These are phyloP conservation scores for Porites evermanni DNA, from an alignment of 92 coral and sea anemone species.

Conservation along the genomic window DNA sequence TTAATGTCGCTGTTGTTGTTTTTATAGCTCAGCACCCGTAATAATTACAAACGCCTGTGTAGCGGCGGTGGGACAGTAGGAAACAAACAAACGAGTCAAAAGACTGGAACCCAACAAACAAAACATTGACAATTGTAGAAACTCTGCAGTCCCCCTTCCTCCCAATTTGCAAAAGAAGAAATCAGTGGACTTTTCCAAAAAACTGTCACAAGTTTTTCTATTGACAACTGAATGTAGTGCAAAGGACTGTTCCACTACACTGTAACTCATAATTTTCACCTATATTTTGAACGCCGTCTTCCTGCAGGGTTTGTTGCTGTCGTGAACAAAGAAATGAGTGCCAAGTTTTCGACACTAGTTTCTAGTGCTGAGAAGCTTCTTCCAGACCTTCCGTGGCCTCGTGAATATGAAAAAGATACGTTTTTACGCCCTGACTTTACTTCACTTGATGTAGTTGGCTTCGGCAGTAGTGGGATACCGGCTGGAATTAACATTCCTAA, in stretches of 20 bases:
- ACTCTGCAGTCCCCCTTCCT: too few species aligned
- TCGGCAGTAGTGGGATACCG: constrained; percentile 96
- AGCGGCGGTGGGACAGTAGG: too few species aligned
- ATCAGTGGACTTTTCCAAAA: too few species aligned
- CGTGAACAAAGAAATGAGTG: constrained; percentile 97
- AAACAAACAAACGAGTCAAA: too few species aligned
- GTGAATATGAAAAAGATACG: constrained; percentile 87
- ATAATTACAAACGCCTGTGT: too few species aligned
- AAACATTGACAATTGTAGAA: too few species aligned
- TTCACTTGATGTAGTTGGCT: constrained; percentile 93
- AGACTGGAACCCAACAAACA: too few species aligned
- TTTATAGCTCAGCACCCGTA: too few species aligned
- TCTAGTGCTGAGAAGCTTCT: constrained; percentile 84
- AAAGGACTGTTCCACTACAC: not conserved
- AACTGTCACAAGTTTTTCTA: too few species aligned
- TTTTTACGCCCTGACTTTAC: constrained; percentile 98
- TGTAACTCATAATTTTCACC: too few species aligned
- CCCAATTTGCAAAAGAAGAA: too few species aligned
- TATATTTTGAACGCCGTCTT: not conserved
- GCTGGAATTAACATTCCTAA: constrained; percentile 99
- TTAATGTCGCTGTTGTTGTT: too few species aligned
- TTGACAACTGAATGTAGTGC: not conserved
- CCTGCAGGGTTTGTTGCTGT: constrained; percentile 92
- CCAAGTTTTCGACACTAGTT: constrained; percentile 86
- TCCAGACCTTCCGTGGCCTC: constrained; percentile 94